These are phyloP conservation scores for Sternotherus odoratus DNA, from an alignment of 2,797 vertebrate genomes.

Conservation along the genomic window DNA sequence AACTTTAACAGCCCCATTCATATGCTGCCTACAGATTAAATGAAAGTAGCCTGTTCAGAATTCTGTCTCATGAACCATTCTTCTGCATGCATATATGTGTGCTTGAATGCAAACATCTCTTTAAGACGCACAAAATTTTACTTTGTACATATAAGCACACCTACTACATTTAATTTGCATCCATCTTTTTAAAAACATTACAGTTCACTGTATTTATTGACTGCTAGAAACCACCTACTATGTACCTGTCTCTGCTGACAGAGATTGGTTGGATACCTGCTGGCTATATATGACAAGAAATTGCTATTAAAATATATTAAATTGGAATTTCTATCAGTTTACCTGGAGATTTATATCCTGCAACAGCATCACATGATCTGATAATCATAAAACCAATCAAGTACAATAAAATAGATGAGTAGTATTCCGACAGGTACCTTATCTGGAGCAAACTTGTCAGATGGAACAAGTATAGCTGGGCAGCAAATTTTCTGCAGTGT, in stretches of 20 bases:
- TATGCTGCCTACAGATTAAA: neutral
- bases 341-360: neutral
- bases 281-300: neutral
- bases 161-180: neutral
- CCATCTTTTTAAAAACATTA: neutral
- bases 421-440: neutral
- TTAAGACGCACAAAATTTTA: neutral
- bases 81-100: accelerated
- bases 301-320: conserved; percentile 34
- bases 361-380: neutral
- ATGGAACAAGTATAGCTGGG: conserved; percentile 5
- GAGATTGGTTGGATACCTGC: neutral
- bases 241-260: neutral
- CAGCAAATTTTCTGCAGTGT: neutral
- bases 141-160: neutral
- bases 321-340: neutral
- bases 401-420: neutral
- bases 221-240: neutral
- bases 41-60: neutral
- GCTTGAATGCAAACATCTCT: neutral
- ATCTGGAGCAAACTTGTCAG: neutral
- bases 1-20: neutral
- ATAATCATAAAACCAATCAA: neutral
- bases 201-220: neutral
- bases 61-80: neutral